These are phyloP conservation scores for Mylabris phalerata DNA, from an alignment of 1,140 invertebrate genomes.

Conservation along the genomic window DNA sequence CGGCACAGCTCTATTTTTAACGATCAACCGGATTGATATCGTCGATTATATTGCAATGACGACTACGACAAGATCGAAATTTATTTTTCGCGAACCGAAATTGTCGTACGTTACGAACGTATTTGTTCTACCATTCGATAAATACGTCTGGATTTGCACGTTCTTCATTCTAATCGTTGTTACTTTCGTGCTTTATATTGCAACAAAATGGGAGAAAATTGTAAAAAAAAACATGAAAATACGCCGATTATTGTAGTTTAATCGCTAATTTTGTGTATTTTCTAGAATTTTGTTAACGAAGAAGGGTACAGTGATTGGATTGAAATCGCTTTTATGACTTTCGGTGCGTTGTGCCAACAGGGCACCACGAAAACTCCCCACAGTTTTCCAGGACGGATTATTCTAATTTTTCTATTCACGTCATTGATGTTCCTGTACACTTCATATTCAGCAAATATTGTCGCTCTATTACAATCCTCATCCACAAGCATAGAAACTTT, in stretches of 20 bases:
- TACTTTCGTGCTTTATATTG: slow-evolving; percentile 27
- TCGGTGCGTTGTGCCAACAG: slow-evolving; percentile 57
- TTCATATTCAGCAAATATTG: slow-evolving; percentile 60
- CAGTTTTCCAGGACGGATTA: slow-evolving; percentile 42
- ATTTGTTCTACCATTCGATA: slow-evolving; percentile 54
- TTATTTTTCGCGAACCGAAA: slow-evolving; percentile 59
- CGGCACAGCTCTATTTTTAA: slow-evolving; percentile 55
- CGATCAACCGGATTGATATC: slow-evolving; percentile 49
- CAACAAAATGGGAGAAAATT: slow-evolving; percentile 43
- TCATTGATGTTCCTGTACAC: slow-evolving; percentile 49
- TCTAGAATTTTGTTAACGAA: not conserved
- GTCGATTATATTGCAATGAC: slow-evolving; percentile 57
- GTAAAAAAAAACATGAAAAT: not conserved
- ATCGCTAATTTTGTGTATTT: not conserved
- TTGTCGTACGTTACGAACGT: slow-evolving; percentile 60
- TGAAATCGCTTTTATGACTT: slow-evolving; percentile 41
- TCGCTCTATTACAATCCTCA: slow-evolving; percentile 56
- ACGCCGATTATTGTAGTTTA: not conserved
- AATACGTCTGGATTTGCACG: slow-evolving; percentile 52
- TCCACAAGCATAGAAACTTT: slow-evolving; percentile 52
- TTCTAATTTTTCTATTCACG: slow-evolving; percentile 47
- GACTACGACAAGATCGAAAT: slow-evolving; percentile 52
- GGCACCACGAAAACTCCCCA: slow-evolving; percentile 42
- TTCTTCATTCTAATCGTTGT: slow-evolving; percentile 44
- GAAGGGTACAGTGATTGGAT: slow-evolving; percentile 12